Base-by-base conservation (phyloP, 2,888 invertebrate species). In the Thalpophila matura region DNA sequence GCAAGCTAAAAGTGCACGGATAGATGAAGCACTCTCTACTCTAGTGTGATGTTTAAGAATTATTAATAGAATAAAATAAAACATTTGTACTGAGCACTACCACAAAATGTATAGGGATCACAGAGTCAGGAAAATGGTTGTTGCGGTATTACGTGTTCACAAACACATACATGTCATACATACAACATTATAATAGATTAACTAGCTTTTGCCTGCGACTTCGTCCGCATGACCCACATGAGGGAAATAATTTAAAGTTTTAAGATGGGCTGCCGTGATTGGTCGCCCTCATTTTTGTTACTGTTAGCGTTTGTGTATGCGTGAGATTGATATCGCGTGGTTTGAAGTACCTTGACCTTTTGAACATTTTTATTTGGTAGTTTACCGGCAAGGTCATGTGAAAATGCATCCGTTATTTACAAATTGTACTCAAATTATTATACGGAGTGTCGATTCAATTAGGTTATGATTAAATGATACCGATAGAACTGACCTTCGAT, bases 1-100 rank as follows among this genome's bases (percentile, higher is more conserved):
- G 66, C 59, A 42, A 56, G 51, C 46, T 69, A 45, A 67, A 59
- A 58, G 63, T 58, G 58, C 77, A 65, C 63, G 45, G 37, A 46
- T 33, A 33, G 57, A 72, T 35, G 38, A 42, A 56, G n/a, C 27
- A 45, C 24, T 33, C 59, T 46, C 49, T 27, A 22, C 59, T 46
- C 49, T 27, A 22, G 77, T 20, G 47, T 43, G 35, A 16, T 63
- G 40, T 57, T 76, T 55, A 51, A 57, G 51, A 74, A 65, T 65
- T 47, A 70, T 63, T 70, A 70, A 64, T 59, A 57, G 31, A 60
- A 60, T 45, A 56, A 53, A 57, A 45, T 33, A 37, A 59, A 37
- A 37, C 40, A 40, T 38, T 33, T 59, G 14, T 49, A 22, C 14
- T 4, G 31, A 24, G 35, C 35, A 35, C n/a, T 24, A 43, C 38